These are phyloP conservation scores for Bombus cullumanus DNA, from an alignment of 1,140 invertebrate genomes.

Conservation along the genomic window DNA sequence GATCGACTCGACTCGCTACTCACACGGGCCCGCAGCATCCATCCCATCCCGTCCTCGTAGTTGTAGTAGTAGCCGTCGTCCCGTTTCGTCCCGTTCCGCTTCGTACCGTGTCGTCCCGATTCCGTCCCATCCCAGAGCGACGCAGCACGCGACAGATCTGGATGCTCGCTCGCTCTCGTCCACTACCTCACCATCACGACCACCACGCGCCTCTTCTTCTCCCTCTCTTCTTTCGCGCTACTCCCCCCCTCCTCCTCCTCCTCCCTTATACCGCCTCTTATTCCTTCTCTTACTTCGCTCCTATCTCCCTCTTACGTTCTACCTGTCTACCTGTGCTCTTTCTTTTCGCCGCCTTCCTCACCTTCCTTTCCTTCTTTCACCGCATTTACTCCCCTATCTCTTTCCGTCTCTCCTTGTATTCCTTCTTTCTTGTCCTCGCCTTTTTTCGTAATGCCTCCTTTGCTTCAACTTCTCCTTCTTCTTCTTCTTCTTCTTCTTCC, in stretches of 20 bases:
- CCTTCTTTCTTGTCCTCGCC: background rate
- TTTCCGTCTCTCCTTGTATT: too few relatives aligned
- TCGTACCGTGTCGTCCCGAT: constrained; percentile 59
- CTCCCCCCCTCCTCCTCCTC: background rate
- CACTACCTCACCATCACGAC: constrained; percentile 43
- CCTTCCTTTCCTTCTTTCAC: constrained; percentile 16
- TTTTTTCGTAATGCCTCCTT: background rate
- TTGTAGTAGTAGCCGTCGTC: constrained; percentile 37
- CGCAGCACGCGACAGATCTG: constrained; percentile 72
- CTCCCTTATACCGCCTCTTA: background rate
- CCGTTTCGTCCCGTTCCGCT: constrained; percentile 52
- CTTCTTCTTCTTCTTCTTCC: too few relatives aligned
- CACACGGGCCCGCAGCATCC: constrained; percentile 69
- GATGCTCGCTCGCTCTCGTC: constrained; percentile 57
- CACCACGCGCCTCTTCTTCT: constrained; percentile 46
- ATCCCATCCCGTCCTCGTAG: constrained; percentile 62
- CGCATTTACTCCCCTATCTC: too few relatives aligned
- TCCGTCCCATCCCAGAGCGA: constrained; percentile 60
- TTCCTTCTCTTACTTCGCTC: background rate
- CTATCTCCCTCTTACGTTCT: constrained; percentile 2
- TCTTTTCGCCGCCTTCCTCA: background rate
- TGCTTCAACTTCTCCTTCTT: background rate
- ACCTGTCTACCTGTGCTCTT: background rate
- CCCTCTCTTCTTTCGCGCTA: constrained; percentile 49
- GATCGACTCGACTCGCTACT: constrained; percentile 68